Evolutionary conservation across 1,140 invertebrate genomes (phyloP), one percentile per base, ranked within the genome.

Genomic region (Pogonomyrmex californicus): DNA sequence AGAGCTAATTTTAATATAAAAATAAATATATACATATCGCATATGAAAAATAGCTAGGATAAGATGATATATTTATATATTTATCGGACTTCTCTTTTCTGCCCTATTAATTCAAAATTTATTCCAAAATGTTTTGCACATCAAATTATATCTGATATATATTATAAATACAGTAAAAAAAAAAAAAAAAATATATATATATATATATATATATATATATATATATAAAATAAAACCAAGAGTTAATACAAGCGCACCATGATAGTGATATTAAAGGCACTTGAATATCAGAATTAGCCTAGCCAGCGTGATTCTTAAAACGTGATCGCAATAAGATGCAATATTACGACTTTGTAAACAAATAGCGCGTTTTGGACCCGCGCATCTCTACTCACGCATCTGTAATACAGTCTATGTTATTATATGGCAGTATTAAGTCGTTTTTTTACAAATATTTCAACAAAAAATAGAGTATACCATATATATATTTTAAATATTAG

Each of bases 351-450:
- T 73, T 78, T 54, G 12, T 60, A 60, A 78, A 77, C 41, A 65
- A 89, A 51, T 75, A 60, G 36, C 36, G 71, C 54, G 47, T 85
- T 49, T 83, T 63, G 38, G n/a, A 23, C 62, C 17, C 63, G 56
- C 38, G 56, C 62, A 1, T 23, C 23, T 23, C 23, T 23, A 23
- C 17, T 54, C 71, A 36, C 71, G 73, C 44, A 63, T 76, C 73
- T 62, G 63, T 68, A 87, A 71, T 86, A 81, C 86, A 92, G 90
- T 93, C 90, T 92, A 91, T 88, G 82, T 23, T 23, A 41, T 92
- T 91, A 87, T 93, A 93, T 93, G 93, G 93, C 93, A 93, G 93
- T 93, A 92, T 90, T 87, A 86, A 89, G 82, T 89, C 77, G 49
- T 85, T 86, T 73, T 23, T 88, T 78, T 90, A 86, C 73, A 79